Evolutionary conservation across 2,888 invertebrate genomes (phyloP), one percentile per base, ranked within the genome.

Genomic region (Oligia strigilis): DNA sequence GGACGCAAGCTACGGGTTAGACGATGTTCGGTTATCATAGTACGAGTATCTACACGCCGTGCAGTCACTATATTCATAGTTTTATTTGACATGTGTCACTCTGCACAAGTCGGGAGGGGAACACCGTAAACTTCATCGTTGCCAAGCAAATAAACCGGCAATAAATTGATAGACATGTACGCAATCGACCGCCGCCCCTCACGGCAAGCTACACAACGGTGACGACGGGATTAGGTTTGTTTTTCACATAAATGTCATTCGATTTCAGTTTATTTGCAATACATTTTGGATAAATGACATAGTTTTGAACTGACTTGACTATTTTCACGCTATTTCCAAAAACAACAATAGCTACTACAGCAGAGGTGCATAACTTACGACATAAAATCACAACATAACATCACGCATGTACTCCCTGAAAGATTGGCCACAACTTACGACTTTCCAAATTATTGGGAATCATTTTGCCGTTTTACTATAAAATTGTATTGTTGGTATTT

Each of bases 91-190:
- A 83, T 79, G 49, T 88, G 78, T 83, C 88, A 78, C 36, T 40
- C 29, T 80, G 72, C 79, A 76, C 66, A 65, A 77, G 75, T 75
- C 62, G 43, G 69, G 49, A 74, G 77, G 80, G 80, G 78, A 83
- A 84, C 71, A 70, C 75, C 74, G 75, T 79, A 77, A 85, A 83
- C 67, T 80, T 81, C 83, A 83, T 86, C 81, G 81, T 79, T 81
- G 75, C 40, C 72, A 77, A 80, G 80, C 75, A 82, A 83, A 89
- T 77, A 83, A 80, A 76, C 70, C 78, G 85, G 88, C 88, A 90
- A 90, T 90, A 88, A 92, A 89, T 88, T 89, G 90, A 90, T 90
- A 91, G 92, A 92, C 91, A 88, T 90, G 92, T 90, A 87, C 85
- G 90, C 91, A 91, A 91, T 93, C 92, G 92, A 88, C 90, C 85